These are phyloP conservation scores for Agrochola lychnidis DNA, from an alignment of 2,888 invertebrate genomes.

Conservation along the genomic window DNA sequence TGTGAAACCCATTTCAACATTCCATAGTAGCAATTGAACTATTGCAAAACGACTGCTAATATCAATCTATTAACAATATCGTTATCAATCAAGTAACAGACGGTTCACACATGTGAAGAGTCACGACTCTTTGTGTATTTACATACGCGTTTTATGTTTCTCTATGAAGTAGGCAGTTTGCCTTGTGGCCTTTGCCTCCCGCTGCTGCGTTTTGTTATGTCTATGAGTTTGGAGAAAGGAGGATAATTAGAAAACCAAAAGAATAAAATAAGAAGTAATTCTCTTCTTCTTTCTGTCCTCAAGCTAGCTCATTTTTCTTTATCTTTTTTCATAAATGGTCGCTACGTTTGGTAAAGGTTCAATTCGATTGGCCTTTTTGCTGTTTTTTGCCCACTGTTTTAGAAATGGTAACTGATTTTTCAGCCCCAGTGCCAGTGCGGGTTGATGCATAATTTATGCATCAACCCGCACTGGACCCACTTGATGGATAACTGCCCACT, in stretches of 20 bases:
- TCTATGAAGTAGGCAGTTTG: conserved; percentile 68
- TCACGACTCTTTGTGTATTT: conserved; percentile 66
- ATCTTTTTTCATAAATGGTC: neutral
- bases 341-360: neutral
- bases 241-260: conserved; percentile 8
- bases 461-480: no score
- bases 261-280: no score
- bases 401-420: neutral
- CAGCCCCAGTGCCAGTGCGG: no score
- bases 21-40: conserved; percentile 1
- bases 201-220: conserved; percentile 62
- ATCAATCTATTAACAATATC: conserved; percentile 23
- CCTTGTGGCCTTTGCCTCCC: conserved; percentile 73
- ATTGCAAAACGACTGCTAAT: conserved; percentile 1
- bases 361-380: neutral
- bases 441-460: no score
- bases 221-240: conserved; percentile 30
- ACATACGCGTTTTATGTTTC: conserved; percentile 71
- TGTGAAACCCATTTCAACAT: neutral
- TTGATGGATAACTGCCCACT: neutral
- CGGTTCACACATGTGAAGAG: conserved; percentile 48
- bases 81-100: conserved; percentile 33
- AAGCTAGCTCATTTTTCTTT: no score
- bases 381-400: neutral
- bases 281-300: no score